Conservation (phyloP, 2,113 vertebrate genomes). For the Erythrocercus mccallii region DNA sequence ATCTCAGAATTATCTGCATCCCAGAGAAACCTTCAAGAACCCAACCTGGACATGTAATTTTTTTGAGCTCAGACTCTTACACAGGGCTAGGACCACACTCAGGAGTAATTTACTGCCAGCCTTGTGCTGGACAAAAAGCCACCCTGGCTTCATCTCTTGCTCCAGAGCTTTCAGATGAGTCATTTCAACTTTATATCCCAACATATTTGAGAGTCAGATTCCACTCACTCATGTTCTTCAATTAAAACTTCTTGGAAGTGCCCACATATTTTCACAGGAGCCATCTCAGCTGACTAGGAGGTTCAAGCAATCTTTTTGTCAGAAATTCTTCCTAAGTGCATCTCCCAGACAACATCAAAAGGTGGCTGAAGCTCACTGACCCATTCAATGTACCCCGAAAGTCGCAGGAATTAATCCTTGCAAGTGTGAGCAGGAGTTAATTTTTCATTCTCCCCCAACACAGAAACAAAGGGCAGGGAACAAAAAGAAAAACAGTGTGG, state of each 20-base stretch:
- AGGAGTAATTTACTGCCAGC: background rate
- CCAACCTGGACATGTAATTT: background rate
- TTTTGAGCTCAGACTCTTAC: background rate
- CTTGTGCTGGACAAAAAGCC: background rate
- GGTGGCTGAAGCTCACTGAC: constrained; percentile 71
- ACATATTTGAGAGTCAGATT: background rate
- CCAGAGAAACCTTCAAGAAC: background rate
- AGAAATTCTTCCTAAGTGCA: constrained; percentile 55
- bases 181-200: background rate
- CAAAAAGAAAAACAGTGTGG: constrained; percentile 15
- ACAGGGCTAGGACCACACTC: background rate
- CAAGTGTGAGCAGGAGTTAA: constrained; percentile 63
- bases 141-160: background rate
- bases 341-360: constrained; percentile 71
- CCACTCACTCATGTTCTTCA: background rate
- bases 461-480: constrained; percentile 49
- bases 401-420: constrained; percentile 58
- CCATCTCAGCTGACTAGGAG: constrained; percentile 37
- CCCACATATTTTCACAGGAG: background rate
- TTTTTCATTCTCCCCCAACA: constrained; percentile 54
- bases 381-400: constrained; percentile 67
- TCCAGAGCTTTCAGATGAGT: background rate
- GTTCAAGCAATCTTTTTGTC: background rate
- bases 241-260: background rate
- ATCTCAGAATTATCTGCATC: background rate